Evolutionary conservation across 2,797 vertebrate species (phyloP), one percentile per base, ranked within the genome.

Genomic region (Acanthornis magna): DNA sequence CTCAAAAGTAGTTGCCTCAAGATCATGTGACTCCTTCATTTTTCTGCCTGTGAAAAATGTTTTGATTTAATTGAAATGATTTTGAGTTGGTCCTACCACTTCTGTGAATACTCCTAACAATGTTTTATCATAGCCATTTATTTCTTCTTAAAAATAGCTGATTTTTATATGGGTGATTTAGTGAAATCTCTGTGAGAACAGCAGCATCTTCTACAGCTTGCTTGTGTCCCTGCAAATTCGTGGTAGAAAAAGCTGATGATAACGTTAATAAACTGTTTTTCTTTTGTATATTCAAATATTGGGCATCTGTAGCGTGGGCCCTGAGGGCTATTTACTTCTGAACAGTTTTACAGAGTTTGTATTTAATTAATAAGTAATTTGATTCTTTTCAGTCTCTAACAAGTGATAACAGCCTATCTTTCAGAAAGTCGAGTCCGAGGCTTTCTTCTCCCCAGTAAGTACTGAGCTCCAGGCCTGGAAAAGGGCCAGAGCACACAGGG

Each of bases 401-500:
- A 71, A 84, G 72, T 0, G 13, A 85, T 79, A 91, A 72, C 87
- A 91, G 80, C 68, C 62, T 74, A 75, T 90, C 62, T 85, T 95
- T 92, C 60, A 89, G 73, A 94, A 89, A 95, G 87, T 86, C 78
- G 92, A 88, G 67, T 67, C 76, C 0, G 2, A 71, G 79, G 50
- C 81, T 93, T 96, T 91, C 66, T 92, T 91, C 84, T 91, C 71
- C 63, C 50, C 66, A 72, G 32, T 43, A 72, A 91, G 61, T 67
- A 66, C 72, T 92, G 80, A 95, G 58, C 47, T 95, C 62, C 54
- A 30, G 68, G 66, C 34, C 70, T 96, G 95, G 96, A 88, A 74
- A 91, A 77, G 27, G 67, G 84, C 88, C 95, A 94, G 95, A 93
- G 66, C 77, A 94, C 91, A 85, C 51, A 90, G 77, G 57, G 85